These are phyloP conservation scores for Eumaeus atala DNA, from an alignment of 1,140 invertebrate genomes.

Conservation along the genomic window DNA sequence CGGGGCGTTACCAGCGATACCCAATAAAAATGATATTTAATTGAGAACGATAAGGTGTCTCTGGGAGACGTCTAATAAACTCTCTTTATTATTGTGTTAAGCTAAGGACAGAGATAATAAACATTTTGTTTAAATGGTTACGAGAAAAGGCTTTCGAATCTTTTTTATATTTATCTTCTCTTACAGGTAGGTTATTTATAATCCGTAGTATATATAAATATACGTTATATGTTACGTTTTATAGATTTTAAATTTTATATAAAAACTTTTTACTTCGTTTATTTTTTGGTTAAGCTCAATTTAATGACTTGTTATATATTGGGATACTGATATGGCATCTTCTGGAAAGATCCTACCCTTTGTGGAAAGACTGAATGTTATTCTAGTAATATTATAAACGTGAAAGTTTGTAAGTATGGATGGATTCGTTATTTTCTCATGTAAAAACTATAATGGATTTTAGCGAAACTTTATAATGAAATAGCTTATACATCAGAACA, in stretches of 20 bases:
- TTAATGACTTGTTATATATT: too few species aligned
- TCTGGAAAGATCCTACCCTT: too few species aligned
- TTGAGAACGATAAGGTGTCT: constrained; percentile 65
- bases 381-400: too few species aligned
- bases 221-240: background rate
- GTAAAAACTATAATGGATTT: too few species aligned
- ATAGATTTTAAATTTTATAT: constrained; percentile 10
- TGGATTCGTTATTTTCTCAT: too few species aligned
- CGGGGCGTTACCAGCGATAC: constrained; percentile 54
- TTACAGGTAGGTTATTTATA: constrained; percentile 13
- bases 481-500: too few species aligned
- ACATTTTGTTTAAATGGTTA: constrained; percentile 37
- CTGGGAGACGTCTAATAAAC: constrained; percentile 65
- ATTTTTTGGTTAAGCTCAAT: too few species aligned
- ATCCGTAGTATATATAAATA: constrained; percentile 9
- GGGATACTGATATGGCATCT: too few species aligned
- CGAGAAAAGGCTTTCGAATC: constrained; percentile 34
- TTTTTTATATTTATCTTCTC: constrained; percentile 20
- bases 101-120: constrained; percentile 48
- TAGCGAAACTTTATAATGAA: too few species aligned
- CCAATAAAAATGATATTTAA: constrained; percentile 73
- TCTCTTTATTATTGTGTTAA: constrained; percentile 63
- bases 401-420: too few species aligned
- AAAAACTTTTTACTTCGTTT: background rate
- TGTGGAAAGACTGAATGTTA: too few species aligned